These are phyloP conservation scores for Lonchura striata DNA, from an alignment of 2,113 vertebrate species.

Conservation along the genomic window DNA sequence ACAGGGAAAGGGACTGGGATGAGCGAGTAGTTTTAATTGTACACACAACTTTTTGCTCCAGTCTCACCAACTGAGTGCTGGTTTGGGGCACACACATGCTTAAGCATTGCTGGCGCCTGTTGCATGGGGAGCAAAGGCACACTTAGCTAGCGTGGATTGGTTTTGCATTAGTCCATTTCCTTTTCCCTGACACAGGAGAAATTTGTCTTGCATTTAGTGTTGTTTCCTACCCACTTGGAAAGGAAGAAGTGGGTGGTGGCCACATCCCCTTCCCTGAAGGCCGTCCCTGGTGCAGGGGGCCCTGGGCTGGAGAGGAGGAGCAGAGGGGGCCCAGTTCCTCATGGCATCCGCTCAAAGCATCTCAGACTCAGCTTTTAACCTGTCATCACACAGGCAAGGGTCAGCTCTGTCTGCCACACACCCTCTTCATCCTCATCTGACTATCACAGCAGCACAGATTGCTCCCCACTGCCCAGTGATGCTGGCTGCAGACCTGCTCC, in stretches of 20 bases:
- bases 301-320: rapidly evolving
- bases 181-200: slow-evolving; percentile 5
- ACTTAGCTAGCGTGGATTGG: rapidly evolving
- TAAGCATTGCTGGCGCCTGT: not conserved
- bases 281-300: not conserved
- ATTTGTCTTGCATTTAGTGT: not conserved
- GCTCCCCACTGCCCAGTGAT: not conserved
- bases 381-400: not conserved
- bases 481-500: not conserved
- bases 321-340: not conserved
- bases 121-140: not conserved
- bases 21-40: not conserved
- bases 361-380: not conserved
- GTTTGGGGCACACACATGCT: not conserved
- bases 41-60: not conserved
- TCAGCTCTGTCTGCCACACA: not conserved
- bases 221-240: slow-evolving; percentile 23
- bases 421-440: not conserved
- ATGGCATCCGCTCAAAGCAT: rapidly evolving
- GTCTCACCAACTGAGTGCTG: not conserved
- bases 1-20: not conserved
- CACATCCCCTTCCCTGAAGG: slow-evolving; percentile 37
- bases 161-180: slow-evolving; percentile 9
- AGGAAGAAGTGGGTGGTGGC: slow-evolving; percentile 58
- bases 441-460: not conserved